Evolutionary conservation across 2,797 vertebrate species (phyloP).

Genomic region (Peromyscus eremicus): DNA sequence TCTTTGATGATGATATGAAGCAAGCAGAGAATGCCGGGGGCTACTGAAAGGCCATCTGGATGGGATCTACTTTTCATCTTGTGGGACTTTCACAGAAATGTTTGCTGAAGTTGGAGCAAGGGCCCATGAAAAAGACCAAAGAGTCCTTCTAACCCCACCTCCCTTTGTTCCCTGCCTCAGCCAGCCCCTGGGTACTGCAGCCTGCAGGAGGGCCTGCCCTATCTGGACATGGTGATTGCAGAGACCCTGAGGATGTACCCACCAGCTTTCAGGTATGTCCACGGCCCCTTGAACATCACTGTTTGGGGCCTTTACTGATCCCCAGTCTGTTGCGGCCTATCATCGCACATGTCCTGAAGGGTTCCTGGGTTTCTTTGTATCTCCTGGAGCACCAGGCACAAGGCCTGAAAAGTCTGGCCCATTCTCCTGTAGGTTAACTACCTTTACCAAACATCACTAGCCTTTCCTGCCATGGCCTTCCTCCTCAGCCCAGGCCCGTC

Average conservation of each 20-base stretch:
- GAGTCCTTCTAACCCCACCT: not conserved
- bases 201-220: constrained; percentile 93
- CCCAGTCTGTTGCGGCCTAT: not conserved
- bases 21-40: accelerated
- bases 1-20: not conserved
- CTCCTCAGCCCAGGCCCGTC: not conserved
- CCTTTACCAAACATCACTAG: not conserved
- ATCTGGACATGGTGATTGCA: constrained; percentile 97
- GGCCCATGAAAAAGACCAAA: not conserved
- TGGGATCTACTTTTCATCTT: not conserved
- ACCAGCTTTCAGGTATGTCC: constrained; percentile 94
- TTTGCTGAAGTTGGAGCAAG: not conserved
- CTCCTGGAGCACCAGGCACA: not conserved
- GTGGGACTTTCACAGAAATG: not conserved
- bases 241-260: constrained; percentile 96
- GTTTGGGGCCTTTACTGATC: not conserved
- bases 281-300: not conserved
- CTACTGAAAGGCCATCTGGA: accelerated
- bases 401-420: not conserved
- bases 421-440: not conserved
- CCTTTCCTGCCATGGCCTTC: not conserved
- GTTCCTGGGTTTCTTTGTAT: not conserved
- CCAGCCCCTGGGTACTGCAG: constrained; percentile 91
- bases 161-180: constrained; percentile 84
- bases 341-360: not conserved